These are phyloP conservation scores for Physella acuta DNA, from an alignment of 1,140 invertebrate genomes.

Conservation along the genomic window DNA sequence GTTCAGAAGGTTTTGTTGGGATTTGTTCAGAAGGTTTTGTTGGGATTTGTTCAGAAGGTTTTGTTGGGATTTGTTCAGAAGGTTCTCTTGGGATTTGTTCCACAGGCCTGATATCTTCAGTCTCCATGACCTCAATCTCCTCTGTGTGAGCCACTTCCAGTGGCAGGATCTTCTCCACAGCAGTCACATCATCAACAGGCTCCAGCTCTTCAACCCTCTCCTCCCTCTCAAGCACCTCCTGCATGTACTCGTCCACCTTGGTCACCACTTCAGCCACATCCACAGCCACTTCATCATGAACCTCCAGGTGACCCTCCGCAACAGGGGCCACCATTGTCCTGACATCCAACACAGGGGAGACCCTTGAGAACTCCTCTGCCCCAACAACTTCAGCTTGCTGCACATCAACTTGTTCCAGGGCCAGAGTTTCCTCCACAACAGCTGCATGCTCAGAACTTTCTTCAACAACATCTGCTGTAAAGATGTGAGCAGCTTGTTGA, in stretches of 20 bases:
- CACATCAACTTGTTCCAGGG: neutral
- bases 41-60: too few species aligned
- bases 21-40: too few species aligned
- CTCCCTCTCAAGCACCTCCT: neutral
- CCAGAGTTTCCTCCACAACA: constrained; percentile 6
- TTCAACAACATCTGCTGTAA: neutral
- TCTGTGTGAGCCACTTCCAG: neutral
- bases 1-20: too few species aligned
- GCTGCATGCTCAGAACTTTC: neutral
- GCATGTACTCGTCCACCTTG: too few species aligned
- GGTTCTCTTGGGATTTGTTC: too few species aligned
- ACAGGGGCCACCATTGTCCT: too few species aligned
- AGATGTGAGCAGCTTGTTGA: neutral
- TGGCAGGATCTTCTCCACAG: constrained; percentile 5
- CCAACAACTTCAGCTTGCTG: neutral
- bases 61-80: too few species aligned
- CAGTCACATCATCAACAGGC: neutral
- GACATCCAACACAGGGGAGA: too few species aligned
- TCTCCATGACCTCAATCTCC: neutral
- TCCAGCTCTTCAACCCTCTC: constrained; percentile 1
- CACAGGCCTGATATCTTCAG: neutral
- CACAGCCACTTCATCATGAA: neutral
- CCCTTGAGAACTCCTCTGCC: constrained; percentile 1
- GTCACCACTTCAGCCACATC: neutral
- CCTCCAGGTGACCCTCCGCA: too few species aligned